Base-by-base conservation (phyloP, 2,797 vertebrate species). In the Fringilla coelebs region DNA sequence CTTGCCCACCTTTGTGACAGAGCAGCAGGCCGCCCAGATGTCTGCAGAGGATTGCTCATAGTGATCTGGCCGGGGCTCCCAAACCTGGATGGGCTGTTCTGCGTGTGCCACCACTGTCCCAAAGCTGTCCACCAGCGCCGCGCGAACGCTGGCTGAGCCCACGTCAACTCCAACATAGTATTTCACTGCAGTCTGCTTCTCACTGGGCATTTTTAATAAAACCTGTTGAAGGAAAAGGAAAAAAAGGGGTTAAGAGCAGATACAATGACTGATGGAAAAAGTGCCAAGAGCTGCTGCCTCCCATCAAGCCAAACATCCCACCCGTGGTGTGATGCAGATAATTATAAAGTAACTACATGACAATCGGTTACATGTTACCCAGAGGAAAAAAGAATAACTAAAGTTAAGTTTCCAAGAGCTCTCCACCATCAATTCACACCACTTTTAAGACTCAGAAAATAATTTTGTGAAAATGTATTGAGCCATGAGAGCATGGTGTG, bases 111-210 rank as follows among this genome's bases (percentile, higher is more conserved):
- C 89, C 71, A 99, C 93, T 3, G 82, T 78, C 3, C 99, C 99
- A 6, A 71, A 63, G 17, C 93, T 96, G 14, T 98, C 98, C 78
- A 99, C 98, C 94, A 99, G 98, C 6, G 99, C 99, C 0, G 99
- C 99, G 1, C 99, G 98, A 32, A 99, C 99, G 15, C 99, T 99
- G 85, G 97, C 97, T 1, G 99, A 99, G 65, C 99, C 99, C 89
- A 99, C 99, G 2, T 99, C 99, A 79, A 99, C 98, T 2, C 99
- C 99, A 31, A 99, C 97, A 1, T 99, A 99, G 90, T 97, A 99
- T 6, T 82, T 74, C 49, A 57, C 66, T 67, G 65, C 61, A 78
- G 78, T 22, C 73, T 87, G 72, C 67, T 96, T 65, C 83, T 77
- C 34, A 17, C 90, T 40, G 3, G 92, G 74, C 98, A 98, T 98